These are phyloP conservation scores for Callinectes sapidus DNA, from an alignment of 2,888 invertebrate genomes.

Conservation along the genomic window DNA sequence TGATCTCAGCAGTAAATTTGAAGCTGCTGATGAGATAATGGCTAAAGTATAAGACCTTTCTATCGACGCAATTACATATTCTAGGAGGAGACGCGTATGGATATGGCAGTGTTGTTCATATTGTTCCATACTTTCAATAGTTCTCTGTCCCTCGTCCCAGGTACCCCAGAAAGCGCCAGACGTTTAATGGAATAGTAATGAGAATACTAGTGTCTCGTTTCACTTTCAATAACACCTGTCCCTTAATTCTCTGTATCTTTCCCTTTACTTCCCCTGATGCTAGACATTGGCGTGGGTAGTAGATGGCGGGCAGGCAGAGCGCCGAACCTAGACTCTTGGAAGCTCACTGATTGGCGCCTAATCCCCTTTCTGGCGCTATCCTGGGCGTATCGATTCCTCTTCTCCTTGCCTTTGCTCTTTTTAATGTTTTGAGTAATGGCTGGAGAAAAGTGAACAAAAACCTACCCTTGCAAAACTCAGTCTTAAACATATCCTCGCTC, in stretches of 20 bases:
- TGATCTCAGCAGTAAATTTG: too few species aligned
- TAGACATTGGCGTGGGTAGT: neutral
- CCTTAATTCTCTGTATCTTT: neutral
- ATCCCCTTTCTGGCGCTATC: slow-evolving; percentile 22
- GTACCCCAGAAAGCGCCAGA: too few species aligned
- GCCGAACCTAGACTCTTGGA: neutral
- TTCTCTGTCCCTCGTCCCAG: too few species aligned
- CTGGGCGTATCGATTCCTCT: slow-evolving; percentile 18
- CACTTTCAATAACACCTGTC: too few species aligned
- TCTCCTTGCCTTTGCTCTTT: neutral
- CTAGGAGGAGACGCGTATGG: too few species aligned
- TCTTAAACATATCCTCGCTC: neutral
- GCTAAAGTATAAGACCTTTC: too few species aligned
- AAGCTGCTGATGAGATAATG: too few species aligned
- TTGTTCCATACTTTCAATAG: too few species aligned
- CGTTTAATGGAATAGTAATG: neutral
- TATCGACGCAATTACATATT: too few species aligned
- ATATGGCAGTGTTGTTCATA: too few species aligned
- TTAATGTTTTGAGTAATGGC: neutral
- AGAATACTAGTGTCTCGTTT: neutral
- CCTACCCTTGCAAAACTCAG: neutral
- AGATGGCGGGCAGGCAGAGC: neutral
- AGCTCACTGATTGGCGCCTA: neutral
- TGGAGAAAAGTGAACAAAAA: neutral
- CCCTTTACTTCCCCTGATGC: neutral